Conservation (phyloP, 2,888 invertebrate species). For the Odontomyia ornata region DNA sequence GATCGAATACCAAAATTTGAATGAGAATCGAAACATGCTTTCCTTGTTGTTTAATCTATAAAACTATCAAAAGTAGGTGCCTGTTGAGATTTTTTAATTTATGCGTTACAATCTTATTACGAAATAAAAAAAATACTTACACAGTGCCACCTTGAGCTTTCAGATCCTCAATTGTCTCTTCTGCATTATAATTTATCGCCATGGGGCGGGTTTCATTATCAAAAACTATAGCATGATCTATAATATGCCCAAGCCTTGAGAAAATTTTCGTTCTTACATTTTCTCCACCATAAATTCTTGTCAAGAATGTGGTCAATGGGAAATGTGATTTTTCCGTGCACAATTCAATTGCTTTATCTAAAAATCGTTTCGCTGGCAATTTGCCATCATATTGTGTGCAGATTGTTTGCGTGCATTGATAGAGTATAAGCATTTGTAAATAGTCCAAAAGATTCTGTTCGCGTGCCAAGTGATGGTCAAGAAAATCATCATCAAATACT, state of each 20-base stretch:
- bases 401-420: slow-evolving; percentile 67
- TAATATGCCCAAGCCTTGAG: slow-evolving; percentile 48
- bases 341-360: slow-evolving; percentile 61
- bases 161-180: slow-evolving; percentile 19
- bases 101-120: no score
- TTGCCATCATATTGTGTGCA: slow-evolving; percentile 61
- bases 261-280: slow-evolving; percentile 44
- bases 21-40: no score
- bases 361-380: slow-evolving; percentile 62
- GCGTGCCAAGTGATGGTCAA: slow-evolving; percentile 62
- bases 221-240: slow-evolving; percentile 48
- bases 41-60: no score
- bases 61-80: no score
- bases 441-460: slow-evolving; percentile 65
- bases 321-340: slow-evolving; percentile 15
- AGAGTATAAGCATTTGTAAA: slow-evolving; percentile 66
- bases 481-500: slow-evolving; percentile 66
- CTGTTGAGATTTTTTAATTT: no score
- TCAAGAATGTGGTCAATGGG: slow-evolving; percentile 39
- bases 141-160: not conserved
- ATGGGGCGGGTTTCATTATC: slow-evolving; percentile 31
- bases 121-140: slow-evolving; percentile 41
- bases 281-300: slow-evolving; percentile 45
- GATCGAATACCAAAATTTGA: no score
- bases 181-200: not conserved